Evolutionary conservation across 2,888 invertebrate species (phyloP).

Genomic region (Hetaerina titia): DNA sequence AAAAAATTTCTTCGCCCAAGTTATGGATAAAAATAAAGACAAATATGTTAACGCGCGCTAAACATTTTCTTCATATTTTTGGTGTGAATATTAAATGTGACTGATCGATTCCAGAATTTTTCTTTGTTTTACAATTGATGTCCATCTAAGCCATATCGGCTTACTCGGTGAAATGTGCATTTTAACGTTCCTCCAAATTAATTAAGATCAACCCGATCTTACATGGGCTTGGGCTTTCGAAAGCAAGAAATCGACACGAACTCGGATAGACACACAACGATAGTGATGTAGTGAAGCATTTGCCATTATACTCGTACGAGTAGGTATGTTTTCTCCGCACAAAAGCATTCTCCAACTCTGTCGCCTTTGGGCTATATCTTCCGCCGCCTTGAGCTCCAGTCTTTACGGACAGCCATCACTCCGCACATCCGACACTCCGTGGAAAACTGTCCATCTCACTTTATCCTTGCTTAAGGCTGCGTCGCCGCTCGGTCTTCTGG

Average conservation of each 20-base stretch:
- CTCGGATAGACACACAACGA: neutral
- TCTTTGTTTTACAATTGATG: too few species aligned
- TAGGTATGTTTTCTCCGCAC: neutral
- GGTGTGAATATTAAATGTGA: too few species aligned
- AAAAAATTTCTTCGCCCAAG: too few species aligned
- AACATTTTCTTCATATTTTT: too few species aligned
- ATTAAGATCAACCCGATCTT: neutral
- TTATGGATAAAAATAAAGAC: too few species aligned
- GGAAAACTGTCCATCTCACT: conserved; percentile 46
- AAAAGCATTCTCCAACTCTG: neutral
- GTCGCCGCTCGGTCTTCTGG: conserved; percentile 38
- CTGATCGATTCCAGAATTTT: too few species aligned
- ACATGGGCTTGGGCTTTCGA: neutral
- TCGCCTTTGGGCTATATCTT: neutral
- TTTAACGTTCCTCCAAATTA: too few species aligned
- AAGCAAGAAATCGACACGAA: neutral
- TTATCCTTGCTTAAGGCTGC: conserved; percentile 45
- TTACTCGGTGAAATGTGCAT: too few species aligned
- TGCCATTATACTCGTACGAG: neutral
- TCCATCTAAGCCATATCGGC: too few species aligned
- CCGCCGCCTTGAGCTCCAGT: neutral
- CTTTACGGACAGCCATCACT: conserved; percentile 19
- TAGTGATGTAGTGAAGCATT: neutral
- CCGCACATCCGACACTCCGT: conserved; percentile 29
- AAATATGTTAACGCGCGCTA: too few species aligned